phyloP scores from a whole-genome alignment of 2,888 invertebrate species.

The Diloba caeruleocephala region DNA sequence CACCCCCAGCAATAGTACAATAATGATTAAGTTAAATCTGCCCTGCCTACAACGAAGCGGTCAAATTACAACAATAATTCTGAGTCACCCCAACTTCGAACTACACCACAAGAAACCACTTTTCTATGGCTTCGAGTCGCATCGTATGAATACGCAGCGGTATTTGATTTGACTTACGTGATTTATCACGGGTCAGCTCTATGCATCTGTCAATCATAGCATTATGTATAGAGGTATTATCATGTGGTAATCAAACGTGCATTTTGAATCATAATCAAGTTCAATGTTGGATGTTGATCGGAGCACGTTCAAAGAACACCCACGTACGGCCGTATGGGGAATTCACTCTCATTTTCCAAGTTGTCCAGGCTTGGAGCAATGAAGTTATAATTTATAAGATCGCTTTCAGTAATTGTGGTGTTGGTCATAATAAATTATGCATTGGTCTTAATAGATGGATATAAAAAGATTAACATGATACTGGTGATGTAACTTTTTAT shows the following conservation, averaged over 20 bases:
- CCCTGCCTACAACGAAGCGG: no score
- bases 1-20: no score
- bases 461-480: constrained; percentile 12
- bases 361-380: constrained; percentile 40
- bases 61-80: not conserved
- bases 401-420: constrained; percentile 47
- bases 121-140: constrained; percentile 21
- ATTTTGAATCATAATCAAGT: constrained; percentile 43
- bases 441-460: constrained; percentile 43
- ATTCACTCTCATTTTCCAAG: constrained; percentile 60
- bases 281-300: constrained; percentile 41
- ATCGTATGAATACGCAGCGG: constrained; percentile 33
- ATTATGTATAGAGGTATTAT: constrained; percentile 29
- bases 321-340: constrained; percentile 39
- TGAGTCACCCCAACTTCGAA: not conserved
- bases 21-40: no score
- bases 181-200: constrained; percentile 27
- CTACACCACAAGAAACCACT: constrained; percentile 32
- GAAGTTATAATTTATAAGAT: constrained; percentile 48
- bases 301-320: constrained; percentile 55
- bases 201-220: constrained; percentile 45
- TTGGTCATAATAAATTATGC: constrained; percentile 40
- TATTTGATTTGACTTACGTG: constrained; percentile 26
- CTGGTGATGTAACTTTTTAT: constrained; percentile 25
- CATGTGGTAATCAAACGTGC: constrained; percentile 43